Base-by-base conservation (phyloP, 1,140 invertebrate genomes). In the Pogonomyrmex californicus region DNA sequence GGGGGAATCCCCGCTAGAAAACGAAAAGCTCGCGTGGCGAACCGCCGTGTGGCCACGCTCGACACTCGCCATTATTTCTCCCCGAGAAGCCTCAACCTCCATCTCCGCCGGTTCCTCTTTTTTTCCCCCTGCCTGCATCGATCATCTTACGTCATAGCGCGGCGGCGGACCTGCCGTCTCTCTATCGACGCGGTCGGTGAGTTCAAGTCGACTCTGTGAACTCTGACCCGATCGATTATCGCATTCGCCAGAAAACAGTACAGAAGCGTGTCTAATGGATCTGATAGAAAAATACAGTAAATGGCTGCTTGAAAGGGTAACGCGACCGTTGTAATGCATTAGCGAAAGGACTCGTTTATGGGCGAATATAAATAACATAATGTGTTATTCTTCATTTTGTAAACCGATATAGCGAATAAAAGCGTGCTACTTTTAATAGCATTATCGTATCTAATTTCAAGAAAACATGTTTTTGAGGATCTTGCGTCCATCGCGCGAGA, bases 41-140 rank as follows among this genome's bases (percentile, higher is more conserved):
- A 95, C 94, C 94, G 71, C 93, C 90, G 92, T 94, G 94, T 94
- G 94, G 94, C 94, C 94, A 94, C 92, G 91, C 92, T 94, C 92
- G 92, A 95, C 94, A 95, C 93, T 93, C 91, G 91, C 91, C 92
- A 93, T 94, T 94, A 94, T 93, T 93, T 91, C 91, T 87, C 68
- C 85, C 23, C 23, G 77, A 85, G 91, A 79, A 85, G 88, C 87
- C 23, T 63, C 54, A 33, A 36, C 77, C 62, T 14, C 65, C 58
- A 38, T 38, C 58, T n/a, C 44, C 87, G 6, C 49, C 23, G 23
- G 23, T 33, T 49, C 68, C 23, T 65, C 65, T 54, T 85, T 81
- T 79, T 75, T 73, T 36, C 23, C 41, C 36, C n/a, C 70, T 44
- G 7, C 65, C 83, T 23, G 23, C 23, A 70, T 85, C 66, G 17